Evolutionary conservation across 2,797 vertebrate species (phyloP).

Genomic region (Ambastaia sidthimunki): DNA sequence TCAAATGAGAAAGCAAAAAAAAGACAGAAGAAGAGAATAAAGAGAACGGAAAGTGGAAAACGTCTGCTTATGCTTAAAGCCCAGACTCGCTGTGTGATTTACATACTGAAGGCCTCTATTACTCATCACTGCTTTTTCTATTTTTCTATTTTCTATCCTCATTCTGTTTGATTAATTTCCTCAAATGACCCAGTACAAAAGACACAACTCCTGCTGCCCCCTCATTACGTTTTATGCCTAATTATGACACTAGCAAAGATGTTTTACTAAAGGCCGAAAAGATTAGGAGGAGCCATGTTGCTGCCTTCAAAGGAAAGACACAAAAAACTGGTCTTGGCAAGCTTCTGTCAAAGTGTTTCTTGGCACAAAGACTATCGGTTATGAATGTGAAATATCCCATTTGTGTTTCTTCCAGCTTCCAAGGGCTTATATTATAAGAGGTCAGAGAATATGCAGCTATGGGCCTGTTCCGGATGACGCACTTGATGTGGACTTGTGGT

Average conservation of each 20-base stretch:
- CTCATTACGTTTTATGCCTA: not conserved
- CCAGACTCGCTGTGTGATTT: conserved; percentile 4
- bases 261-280: conserved; percentile 34
- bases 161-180: conserved; percentile 48
- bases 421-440: conserved; percentile 3
- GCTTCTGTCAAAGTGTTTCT: conserved; percentile 49
- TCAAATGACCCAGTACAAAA: not conserved
- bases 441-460: not conserved
- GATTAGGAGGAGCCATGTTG: conserved; percentile 60
- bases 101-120: conserved; percentile 10
- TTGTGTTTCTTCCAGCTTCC: not conserved
- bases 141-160: no score
- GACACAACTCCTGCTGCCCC: not conserved
- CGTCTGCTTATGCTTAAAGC: conserved; percentile 29
- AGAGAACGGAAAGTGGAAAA: conserved; percentile 27
- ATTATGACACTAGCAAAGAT: not conserved
- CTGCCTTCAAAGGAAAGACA: conserved; percentile 61
- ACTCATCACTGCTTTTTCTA: not conserved
- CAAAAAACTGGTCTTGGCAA: conserved; percentile 64
- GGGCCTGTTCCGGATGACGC: not conserved
- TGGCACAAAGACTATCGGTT: not conserved
- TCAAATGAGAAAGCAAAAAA: conserved; percentile 23
- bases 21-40: conserved; percentile 59
- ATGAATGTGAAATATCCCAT: not conserved
- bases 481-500: conserved; percentile 1